Evolutionary conservation across 2,113 vertebrate genomes (phyloP), one percentile per base, ranked within the genome.

Genomic region (Oryzias celebensis): DNA sequence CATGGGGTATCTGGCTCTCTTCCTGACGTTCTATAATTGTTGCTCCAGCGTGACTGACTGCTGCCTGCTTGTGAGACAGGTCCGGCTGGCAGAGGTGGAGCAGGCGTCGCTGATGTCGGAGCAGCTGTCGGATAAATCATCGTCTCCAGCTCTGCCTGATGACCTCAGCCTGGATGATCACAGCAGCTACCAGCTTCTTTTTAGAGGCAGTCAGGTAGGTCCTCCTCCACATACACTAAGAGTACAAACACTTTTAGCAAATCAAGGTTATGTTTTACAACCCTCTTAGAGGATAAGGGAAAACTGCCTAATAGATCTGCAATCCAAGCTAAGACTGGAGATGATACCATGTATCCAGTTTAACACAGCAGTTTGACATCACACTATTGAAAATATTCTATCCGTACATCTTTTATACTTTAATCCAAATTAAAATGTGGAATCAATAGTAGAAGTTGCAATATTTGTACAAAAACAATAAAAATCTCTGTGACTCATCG

Each of bases 1-100:
- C 13, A 20, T 45, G 44, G 3, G 18, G 31, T 18, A 20, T 59
- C 1, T 22, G 14, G n/a, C 13, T 28, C 13, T n/a, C 15, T 7
- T 50, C 7, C n/a, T 55, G 5, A 51, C 26, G 26, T 3, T 46
- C 58, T 43, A 24, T 10, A 14, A 44, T 50, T 44, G 41, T 1
- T 5, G 5, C 49, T 43, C 53, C 22, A 4, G 0, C 16, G 2
- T 62, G 43, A 60, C 26, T 52, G 63, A n/a, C 26, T 10, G 0
- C 12, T 31, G 26, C 58, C 64, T 59, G 55, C 75, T 17, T 71
- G 62, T 52, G 46, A 7, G 18, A 49, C 87, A 99, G 97, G 92
- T 98, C 52, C 93, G 92, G 68, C 82, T 99, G 86, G 97, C 97
- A 0, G 97, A 99, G 91, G 95, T 96, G 62, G 97, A 99, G 90